phyloP scores from a whole-genome alignment of 2,797 vertebrate genomes.

The Hoplostethus atlanticus region DNA sequence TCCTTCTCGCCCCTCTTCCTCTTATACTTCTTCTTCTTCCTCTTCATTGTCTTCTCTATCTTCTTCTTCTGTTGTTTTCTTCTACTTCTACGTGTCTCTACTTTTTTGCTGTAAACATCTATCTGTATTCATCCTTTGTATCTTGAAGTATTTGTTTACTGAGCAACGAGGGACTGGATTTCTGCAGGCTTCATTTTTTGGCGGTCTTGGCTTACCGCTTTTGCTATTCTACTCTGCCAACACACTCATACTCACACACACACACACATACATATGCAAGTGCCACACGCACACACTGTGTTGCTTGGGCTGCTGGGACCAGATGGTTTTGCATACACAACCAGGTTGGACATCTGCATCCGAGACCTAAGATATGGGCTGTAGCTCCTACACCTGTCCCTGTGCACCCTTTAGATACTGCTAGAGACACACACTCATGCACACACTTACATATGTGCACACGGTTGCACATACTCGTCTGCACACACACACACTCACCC shows the following conservation, averaged over 20 bases:
- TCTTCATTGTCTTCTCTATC: not conserved
- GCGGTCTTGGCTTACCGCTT: not conserved
- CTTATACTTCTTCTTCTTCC: too few species aligned
- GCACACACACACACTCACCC: constrained; percentile 20
- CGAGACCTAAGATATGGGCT: constrained; percentile 10
- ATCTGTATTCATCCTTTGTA: constrained; percentile 1
- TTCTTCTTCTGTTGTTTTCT: too few species aligned
- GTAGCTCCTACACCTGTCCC: constrained; percentile 29
- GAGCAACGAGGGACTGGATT: not conserved
- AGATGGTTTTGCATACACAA: constrained; percentile 39
- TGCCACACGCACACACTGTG: constrained; percentile 6
- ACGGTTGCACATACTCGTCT: constrained; percentile 13
- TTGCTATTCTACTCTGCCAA: not conserved
- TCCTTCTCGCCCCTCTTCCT: not conserved
- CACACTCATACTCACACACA: not conserved
- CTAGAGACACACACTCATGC: not conserved
- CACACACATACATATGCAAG: constrained; percentile 6
- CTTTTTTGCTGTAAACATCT: not conserved
- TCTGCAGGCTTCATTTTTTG: constrained; percentile 9
- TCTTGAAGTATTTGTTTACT: constrained; percentile 14
- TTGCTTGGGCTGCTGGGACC: constrained; percentile 25
- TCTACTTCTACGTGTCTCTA: not conserved
- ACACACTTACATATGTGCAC: constrained; percentile 1
- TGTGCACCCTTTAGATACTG: not conserved
- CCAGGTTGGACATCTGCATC: constrained; percentile 45